Conservation (phyloP, 2,113 vertebrate genomes). For the Trichechus manatus region DNA sequence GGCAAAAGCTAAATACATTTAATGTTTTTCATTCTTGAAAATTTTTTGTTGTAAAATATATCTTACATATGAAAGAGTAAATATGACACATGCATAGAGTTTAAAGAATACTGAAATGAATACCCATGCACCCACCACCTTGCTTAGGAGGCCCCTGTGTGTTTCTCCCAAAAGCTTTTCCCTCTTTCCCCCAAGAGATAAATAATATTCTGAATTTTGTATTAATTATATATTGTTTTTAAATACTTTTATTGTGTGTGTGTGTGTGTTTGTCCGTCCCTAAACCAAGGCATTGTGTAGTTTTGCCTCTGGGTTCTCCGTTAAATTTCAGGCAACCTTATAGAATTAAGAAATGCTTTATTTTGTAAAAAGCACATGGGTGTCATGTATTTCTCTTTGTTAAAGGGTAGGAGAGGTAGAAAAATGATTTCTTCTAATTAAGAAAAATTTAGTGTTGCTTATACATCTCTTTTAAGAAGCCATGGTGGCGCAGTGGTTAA, state of each 20-base stretch:
- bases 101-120: slow-evolving; percentile 9
- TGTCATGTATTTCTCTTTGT: neutral
- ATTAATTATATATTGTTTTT: neutral
- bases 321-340: neutral
- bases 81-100: neutral
- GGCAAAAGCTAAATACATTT: neutral
- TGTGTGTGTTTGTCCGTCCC: neutral
- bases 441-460: neutral
- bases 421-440: neutral
- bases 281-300: neutral
- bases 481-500: neutral
- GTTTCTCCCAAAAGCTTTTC: neutral
- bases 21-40: neutral
- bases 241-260: neutral
- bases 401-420: no score
- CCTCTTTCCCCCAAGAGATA: neutral
- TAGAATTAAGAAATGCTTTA: neutral
- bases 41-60: neutral
- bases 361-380: neutral
- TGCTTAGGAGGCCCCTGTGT: neutral
- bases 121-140: neutral
- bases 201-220: neutral
- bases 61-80: neutral
- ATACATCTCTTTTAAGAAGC: neutral
- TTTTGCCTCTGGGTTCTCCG: slow-evolving; percentile 6